phyloP scores from a whole-genome alignment of 1,140 invertebrate species.

The Drosophila tsacasi region DNA sequence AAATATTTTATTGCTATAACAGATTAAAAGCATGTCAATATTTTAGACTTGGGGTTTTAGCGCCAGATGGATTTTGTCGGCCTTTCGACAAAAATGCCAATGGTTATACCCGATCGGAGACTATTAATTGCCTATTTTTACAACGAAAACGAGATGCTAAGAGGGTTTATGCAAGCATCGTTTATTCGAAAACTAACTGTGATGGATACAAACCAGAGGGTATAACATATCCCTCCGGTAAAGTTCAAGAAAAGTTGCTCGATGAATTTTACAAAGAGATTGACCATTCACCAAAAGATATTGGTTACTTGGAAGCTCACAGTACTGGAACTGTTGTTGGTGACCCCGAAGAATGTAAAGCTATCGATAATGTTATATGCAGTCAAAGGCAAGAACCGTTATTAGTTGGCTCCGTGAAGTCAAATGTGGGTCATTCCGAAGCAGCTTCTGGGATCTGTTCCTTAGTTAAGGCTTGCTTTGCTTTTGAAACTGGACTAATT shows the following conservation, averaged over 20 bases:
- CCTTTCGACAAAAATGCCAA: conserved; percentile 94
- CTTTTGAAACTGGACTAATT: conserved; percentile 90
- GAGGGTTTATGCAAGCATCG: conserved; percentile 89
- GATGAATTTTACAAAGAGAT: conserved; percentile 95
- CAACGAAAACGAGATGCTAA: conserved; percentile 93
- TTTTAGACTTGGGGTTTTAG: conserved; percentile 92
- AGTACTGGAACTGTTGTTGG: conserved; percentile 93
- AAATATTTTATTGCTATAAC: neutral
- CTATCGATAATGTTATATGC: conserved; percentile 94
- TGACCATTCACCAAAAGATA: conserved; percentile 88
- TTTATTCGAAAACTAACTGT: conserved; percentile 89
- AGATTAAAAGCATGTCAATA: neutral
- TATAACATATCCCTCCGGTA: conserved; percentile 96
- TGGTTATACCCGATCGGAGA: conserved; percentile 92
- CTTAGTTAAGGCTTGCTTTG: conserved; percentile 91
- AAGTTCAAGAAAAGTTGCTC: conserved; percentile 92
- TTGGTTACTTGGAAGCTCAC: conserved; percentile 96
- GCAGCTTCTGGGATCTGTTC: conserved; percentile 95
- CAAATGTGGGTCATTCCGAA: conserved; percentile 97
- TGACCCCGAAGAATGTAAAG: conserved; percentile 95
- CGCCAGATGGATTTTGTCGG: conserved; percentile 94
- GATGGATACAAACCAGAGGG: conserved; percentile 96
- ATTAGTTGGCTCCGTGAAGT: conserved; percentile 95
- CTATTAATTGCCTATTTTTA: conserved; percentile 91
- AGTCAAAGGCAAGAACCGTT: conserved; percentile 89